Evolutionary conservation across 2,888 invertebrate genomes (phyloP), one percentile per base, ranked within the genome.

Genomic region (Coleophora deauratella): DNA sequence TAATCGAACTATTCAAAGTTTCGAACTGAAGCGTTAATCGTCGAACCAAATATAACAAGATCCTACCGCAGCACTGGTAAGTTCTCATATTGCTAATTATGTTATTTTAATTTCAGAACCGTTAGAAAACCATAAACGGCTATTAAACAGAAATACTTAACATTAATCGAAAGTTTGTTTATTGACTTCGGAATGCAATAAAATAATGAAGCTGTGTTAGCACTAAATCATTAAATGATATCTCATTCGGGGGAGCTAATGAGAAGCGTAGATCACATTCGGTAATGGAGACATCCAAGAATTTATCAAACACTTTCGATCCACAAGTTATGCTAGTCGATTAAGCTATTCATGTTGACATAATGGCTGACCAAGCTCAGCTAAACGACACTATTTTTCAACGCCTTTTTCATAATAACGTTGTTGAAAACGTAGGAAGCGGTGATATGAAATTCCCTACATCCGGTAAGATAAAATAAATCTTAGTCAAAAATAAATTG

Each of bases 221-320:
- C 67, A 65, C 69, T 82, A 75, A 79, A 82, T 84, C 77, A 78
- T 64, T 57, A 44, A 66, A 62, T 67, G 72, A 82, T 78, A 75
- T 81, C 77, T 84, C 76, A 85, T 81, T 85, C 79, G 72, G 69
- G 66, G 67, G 59, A 76, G 71, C 72, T 85, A 84, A 85, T 82
- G 81, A 81, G 77, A 60, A 58, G 56, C 76, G 72, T 84, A 81
- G 75, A 81, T 84, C 84, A 82, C 76, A 68, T 72, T 71, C 60
- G 64, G 74, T 82, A 82, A 82, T 82, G 71, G 74, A 66, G 82
- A 82, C 81, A 72, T 53, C 55, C 47, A 61, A 52, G 69, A 54
- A 82, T 84, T 77, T 79, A 80, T 85, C 82, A 82, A 75, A 77
- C 78, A 78, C 77, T 74, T 78, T 75, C 75, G 64, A 73, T 71